Evolutionary conservation across 2,888 invertebrate genomes (phyloP).

Genomic region (Lasioglossum vierecki): DNA sequence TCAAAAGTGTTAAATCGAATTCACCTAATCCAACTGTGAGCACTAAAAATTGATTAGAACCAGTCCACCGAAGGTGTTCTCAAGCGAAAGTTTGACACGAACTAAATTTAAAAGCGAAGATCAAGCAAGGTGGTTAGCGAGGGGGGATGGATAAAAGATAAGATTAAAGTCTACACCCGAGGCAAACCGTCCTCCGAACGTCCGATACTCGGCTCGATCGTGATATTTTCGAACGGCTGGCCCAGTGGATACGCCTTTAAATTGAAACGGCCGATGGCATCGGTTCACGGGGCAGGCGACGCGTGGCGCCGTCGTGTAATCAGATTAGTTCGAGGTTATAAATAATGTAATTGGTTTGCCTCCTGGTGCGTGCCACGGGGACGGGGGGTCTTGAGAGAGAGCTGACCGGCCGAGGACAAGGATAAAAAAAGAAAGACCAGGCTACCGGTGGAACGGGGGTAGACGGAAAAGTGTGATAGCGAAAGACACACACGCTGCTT

Average conservation of each 20-base stretch:
- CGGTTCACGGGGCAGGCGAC: conserved; percentile 63
- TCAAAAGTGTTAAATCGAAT: background rate
- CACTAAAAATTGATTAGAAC: background rate
- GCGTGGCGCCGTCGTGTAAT: conserved; percentile 69
- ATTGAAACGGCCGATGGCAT: conserved; percentile 69
- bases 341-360: conserved; percentile 76
- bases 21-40: background rate
- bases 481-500: background rate
- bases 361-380: conserved; percentile 56
- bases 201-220: conserved; percentile 19
- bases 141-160: background rate
- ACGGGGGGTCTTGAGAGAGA: conserved; percentile 33
- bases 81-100: background rate
- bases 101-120: background rate
- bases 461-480: conserved; percentile 20
- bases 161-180: background rate
- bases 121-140: background rate
- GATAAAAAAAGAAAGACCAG: conserved; percentile 55
- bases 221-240: conserved; percentile 41
- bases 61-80: background rate
- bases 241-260: conserved; percentile 49
- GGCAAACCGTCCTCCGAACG: background rate
- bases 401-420: conserved; percentile 41
- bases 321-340: conserved; percentile 73
- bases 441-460: conserved; percentile 15